A percentile compares a stretch with the other conserved stretches of the same genome.
phyloP scores from a whole-genome alignment of 2,888 invertebrate species.

The Taenaris catops region DNA sequence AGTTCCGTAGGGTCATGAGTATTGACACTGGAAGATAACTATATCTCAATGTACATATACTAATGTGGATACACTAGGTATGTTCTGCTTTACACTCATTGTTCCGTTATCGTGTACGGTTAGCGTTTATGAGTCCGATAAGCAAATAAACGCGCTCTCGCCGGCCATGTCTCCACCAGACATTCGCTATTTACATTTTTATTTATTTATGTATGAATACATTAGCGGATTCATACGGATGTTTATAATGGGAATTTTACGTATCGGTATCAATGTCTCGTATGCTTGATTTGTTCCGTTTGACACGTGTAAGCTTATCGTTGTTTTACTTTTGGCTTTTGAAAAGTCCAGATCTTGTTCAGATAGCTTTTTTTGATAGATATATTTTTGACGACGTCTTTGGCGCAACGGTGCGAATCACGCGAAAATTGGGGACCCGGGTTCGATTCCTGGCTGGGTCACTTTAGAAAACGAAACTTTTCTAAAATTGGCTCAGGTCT shows the following conservation, averaged over 20 bases:
- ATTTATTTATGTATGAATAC: slow-evolving; percentile 20
- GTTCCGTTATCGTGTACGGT: slow-evolving; percentile 71
- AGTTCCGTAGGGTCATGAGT: no score
- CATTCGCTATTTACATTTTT: slow-evolving; percentile 23
- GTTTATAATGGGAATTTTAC: slow-evolving; percentile 10
- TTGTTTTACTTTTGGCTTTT: neutral
- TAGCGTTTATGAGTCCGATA: slow-evolving; percentile 68
- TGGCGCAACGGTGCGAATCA: no score
- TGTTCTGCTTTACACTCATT: slow-evolving; percentile 65
- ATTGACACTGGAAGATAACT: slow-evolving; percentile 73
- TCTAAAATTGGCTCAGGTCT: no score
- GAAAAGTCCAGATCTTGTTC: no score
- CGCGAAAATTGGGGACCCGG: no score
- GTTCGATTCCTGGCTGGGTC: no score
- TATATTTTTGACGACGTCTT: no score
- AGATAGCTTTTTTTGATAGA: no score
- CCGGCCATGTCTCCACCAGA: slow-evolving; percentile 21
- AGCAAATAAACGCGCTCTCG: slow-evolving; percentile 55
- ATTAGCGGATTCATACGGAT: slow-evolving; percentile 18
- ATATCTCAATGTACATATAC: slow-evolving; percentile 55
- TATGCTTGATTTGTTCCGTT: slow-evolving; percentile 6
- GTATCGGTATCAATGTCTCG: slow-evolving; percentile 1
- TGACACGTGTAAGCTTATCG: slow-evolving; percentile 6
- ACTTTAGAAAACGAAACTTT: no score
- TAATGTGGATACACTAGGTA: slow-evolving; percentile 41